A percentile compares a stretch with the other conserved stretches of the same genome.
Evolutionary conservation across 2,888 invertebrate genomes (phyloP).

Genomic region (Scrobipalpa costella): DNA sequence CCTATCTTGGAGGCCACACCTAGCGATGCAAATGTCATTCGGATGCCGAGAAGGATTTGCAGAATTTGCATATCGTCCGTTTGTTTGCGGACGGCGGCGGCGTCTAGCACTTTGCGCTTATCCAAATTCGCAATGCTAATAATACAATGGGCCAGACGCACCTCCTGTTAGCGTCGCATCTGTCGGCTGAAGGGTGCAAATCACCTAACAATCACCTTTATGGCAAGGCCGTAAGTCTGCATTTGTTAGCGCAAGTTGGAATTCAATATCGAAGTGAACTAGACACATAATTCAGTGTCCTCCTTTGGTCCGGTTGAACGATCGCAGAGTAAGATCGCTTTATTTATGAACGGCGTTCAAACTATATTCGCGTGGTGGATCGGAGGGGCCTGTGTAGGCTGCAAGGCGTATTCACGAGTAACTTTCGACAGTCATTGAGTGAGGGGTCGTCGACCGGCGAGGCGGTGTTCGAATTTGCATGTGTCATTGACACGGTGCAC

Average conservation of each 20-base stretch:
- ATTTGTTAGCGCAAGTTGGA: constrained; percentile 43
- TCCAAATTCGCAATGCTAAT: constrained; percentile 76
- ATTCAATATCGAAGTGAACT: constrained; percentile 51
- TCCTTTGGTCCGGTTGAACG: constrained; percentile 48
- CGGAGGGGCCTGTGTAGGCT: constrained; percentile 58
- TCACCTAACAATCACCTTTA: constrained; percentile 52
- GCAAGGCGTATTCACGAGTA: constrained; percentile 61
- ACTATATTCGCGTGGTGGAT: constrained; percentile 55
- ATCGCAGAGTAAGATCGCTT: constrained; percentile 55
- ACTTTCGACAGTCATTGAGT: constrained; percentile 80
- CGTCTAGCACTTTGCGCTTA: constrained; percentile 65
- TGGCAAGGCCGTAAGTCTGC: constrained; percentile 42
- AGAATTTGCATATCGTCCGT: constrained; percentile 66
- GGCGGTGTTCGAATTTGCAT: constrained; percentile 76
- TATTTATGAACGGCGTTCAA: constrained; percentile 55
- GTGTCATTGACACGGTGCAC: constrained; percentile 77
- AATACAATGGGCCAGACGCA: constrained; percentile 72
- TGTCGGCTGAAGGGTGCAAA: constrained; percentile 46
- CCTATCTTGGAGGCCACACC: constrained; percentile 42
- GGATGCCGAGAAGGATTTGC: constrained; percentile 60
- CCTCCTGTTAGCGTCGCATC: constrained; percentile 58
- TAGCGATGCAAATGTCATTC: constrained; percentile 56
- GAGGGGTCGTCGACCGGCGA: constrained; percentile 73
- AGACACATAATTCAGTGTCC: constrained; percentile 59
- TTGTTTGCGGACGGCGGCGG: constrained; percentile 66